Percentiles rank a stretch among this genome's conserved stretches.
These are phyloP conservation scores for Corythoichthys intestinalis DNA, from an alignment of 2,113 vertebrate species.

Conservation along the genomic window DNA sequence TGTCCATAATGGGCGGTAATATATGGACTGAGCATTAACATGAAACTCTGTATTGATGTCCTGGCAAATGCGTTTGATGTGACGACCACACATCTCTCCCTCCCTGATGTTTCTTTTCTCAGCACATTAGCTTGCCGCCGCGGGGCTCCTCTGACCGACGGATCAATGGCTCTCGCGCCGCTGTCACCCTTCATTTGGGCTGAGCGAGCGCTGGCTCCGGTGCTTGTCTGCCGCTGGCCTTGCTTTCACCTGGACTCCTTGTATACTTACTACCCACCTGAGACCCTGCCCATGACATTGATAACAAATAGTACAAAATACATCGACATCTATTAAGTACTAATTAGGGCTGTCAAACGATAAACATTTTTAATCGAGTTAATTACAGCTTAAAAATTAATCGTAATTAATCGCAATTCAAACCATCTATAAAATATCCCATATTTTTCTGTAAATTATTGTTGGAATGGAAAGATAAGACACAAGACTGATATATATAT, in stretches of 20 bases:
- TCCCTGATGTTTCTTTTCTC: conserved; percentile 71
- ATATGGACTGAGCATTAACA: conserved; percentile 38
- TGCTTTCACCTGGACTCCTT: conserved; percentile 67
- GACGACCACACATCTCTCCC: conserved; percentile 53
- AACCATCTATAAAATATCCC: too few relatives aligned
- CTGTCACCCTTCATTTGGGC: conserved; percentile 75
- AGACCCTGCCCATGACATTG: conserved; percentile 41
- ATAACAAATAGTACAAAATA: background rate
- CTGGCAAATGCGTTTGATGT: conserved; percentile 57
- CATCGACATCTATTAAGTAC: too few relatives aligned
- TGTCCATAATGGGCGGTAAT: conserved; percentile 30
- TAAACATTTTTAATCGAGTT: too few relatives aligned
- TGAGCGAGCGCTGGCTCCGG: conserved; percentile 68
- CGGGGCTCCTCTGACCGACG: conserved; percentile 72
- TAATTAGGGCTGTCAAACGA: too few relatives aligned
- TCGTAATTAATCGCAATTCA: too few relatives aligned
- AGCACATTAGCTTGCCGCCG: conserved; percentile 72
- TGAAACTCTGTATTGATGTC: conserved; percentile 48
- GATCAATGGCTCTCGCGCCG: conserved; percentile 74
- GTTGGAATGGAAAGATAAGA: too few relatives aligned
- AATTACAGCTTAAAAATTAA: too few relatives aligned
- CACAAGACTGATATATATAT: too few relatives aligned
- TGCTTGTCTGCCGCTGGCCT: conserved; percentile 67
- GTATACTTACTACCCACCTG: conserved; percentile 53
- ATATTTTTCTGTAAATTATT: too few relatives aligned